Percentiles rank a stretch among this genome's conserved stretches.
Evolutionary conservation across 2,113 vertebrate genomes (phyloP).

Genomic region (Megatriorchis doriae): DNA sequence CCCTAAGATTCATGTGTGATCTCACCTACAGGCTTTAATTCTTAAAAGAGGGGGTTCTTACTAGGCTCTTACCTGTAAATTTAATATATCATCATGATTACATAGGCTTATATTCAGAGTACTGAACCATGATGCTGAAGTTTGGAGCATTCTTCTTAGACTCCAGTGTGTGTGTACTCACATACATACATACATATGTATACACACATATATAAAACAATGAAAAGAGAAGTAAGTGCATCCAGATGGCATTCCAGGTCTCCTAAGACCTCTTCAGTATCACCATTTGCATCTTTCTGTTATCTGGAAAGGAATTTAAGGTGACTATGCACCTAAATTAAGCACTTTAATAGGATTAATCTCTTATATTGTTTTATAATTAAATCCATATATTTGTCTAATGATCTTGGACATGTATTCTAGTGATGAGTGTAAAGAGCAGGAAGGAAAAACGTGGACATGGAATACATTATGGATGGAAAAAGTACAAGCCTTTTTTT

Average conservation of each 20-base stretch:
- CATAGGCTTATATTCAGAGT: background rate
- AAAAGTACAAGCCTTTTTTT: background rate
- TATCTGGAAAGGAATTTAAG: background rate
- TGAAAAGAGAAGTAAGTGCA: background rate
- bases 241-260: background rate
- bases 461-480: background rate
- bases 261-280: background rate
- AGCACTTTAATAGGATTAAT: background rate
- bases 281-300: background rate
- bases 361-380: background rate
- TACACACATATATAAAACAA: accelerated
- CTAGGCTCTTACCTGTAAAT: background rate
- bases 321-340: background rate
- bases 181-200: accelerated
- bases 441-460: background rate
- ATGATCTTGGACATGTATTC: background rate
- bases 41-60: background rate
- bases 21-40: background rate
- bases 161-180: too few relatives aligned
- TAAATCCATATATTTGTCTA: background rate
- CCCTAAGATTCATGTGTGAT: background rate
- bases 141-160: background rate
- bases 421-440: background rate
- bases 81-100: background rate
- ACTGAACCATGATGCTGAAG: background rate